Percentiles rank a stretch among this genome's conserved stretches.
These are phyloP conservation scores for Selenia dentaria DNA, from an alignment of 2,888 invertebrate species.

Conservation along the genomic window DNA sequence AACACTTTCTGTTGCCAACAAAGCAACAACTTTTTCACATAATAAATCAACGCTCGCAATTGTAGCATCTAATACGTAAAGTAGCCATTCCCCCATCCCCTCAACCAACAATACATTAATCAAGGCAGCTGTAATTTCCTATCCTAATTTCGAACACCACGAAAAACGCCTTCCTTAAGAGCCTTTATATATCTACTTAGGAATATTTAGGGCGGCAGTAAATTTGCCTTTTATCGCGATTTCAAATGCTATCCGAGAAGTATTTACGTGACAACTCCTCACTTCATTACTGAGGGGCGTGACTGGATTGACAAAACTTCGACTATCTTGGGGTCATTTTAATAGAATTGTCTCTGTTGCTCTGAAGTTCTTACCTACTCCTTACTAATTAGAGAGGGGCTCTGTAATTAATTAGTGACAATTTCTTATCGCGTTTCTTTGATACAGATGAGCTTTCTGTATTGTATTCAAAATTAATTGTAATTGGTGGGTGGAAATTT, in stretches of 20 bases:
- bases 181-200: slow-evolving; percentile 39
- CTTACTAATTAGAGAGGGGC: slow-evolving; percentile 29
- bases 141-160: slow-evolving; percentile 38
- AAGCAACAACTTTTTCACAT: slow-evolving; percentile 22
- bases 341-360: slow-evolving; percentile 43
- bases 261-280: slow-evolving; percentile 74
- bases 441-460: slow-evolving; percentile 3
- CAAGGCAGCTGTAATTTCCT: slow-evolving; percentile 35
- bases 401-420: slow-evolving; percentile 16
- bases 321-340: slow-evolving; percentile 47
- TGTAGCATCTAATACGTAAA: slow-evolving; percentile 27
- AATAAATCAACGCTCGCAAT: slow-evolving; percentile 22
- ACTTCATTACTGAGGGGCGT: slow-evolving; percentile 71
- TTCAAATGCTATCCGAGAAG: slow-evolving; percentile 65
- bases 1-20: too few relatives aligned
- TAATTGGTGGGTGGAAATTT: background rate
- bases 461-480: slow-evolving; percentile 2
- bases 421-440: slow-evolving; percentile 9
- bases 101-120: slow-evolving; percentile 35
- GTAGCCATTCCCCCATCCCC: slow-evolving; percentile 20
- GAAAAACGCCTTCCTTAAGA: slow-evolving; percentile 35
- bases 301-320: slow-evolving; percentile 66
- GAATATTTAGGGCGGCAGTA: slow-evolving; percentile 62
- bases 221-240: slow-evolving; percentile 75
- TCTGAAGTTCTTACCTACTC: slow-evolving; percentile 2